Evolutionary conservation across 2,797 vertebrate genomes (phyloP).

Genomic region (Naso thynnoides): DNA sequence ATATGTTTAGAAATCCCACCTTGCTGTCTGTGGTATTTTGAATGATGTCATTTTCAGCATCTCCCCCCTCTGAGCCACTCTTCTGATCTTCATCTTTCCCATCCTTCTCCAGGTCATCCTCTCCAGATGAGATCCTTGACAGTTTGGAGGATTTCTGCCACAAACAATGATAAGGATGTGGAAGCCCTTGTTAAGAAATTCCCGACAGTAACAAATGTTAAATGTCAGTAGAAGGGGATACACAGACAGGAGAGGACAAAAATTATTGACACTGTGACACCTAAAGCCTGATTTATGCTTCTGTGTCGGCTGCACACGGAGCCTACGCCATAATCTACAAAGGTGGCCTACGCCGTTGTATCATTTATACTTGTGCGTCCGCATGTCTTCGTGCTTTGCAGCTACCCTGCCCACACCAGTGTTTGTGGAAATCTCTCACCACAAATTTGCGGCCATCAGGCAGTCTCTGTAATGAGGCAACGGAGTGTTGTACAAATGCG

Average conservation of each 20-base stretch:
- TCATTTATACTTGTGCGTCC: no score
- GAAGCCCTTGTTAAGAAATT: background rate
- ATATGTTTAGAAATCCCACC: slow-evolving; percentile 75
- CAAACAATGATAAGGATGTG: slow-evolving; percentile 1
- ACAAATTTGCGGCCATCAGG: no score
- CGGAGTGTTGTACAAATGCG: no score
- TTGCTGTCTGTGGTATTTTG: slow-evolving; percentile 93
- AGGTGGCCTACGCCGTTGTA: no score
- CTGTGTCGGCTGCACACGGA: no score
- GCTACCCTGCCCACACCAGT: no score
- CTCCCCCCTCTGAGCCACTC: slow-evolving; percentile 92
- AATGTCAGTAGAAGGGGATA: background rate
- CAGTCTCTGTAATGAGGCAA: no score
- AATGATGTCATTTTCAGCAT: slow-evolving; percentile 89
- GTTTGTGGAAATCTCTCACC: no score
- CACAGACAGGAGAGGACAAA: background rate
- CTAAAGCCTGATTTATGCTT: no score
- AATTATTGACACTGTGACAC: no score
- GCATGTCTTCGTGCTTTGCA: no score
- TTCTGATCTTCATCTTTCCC: slow-evolving; percentile 94
- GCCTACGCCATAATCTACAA: no score
- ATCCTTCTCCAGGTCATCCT: slow-evolving; percentile 91
- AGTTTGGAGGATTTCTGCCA: slow-evolving; percentile 93
- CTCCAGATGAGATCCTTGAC: slow-evolving; percentile 93
- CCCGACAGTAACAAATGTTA: background rate